Evolutionary conservation across 2,888 invertebrate genomes (phyloP), one percentile per base, ranked within the genome.

Genomic region (Drosophila eohydei): DNA sequence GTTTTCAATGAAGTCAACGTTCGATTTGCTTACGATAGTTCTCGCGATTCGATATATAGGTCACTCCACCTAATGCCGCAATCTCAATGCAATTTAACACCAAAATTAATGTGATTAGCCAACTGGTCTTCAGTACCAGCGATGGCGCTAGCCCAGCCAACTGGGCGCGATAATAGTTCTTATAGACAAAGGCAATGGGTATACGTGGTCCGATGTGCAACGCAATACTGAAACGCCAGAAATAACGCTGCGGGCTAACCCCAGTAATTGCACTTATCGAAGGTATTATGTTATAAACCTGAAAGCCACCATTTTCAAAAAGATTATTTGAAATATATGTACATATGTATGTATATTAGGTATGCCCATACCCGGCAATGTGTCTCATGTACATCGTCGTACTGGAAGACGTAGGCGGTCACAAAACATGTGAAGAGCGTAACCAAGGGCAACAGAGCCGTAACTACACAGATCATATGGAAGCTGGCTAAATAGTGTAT

Each of bases 221-320:
- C 77, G 98, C 98, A 90, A 98, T 96, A 92, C 97, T 96, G 90
- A 97, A 95, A 89, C 98, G 95, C 98, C 98, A 98, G 86, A 98
- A 94, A 93, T 98, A 98, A 88, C 97, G 94, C 93, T 98, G 97
- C 32, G 98, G 98, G 91, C 97, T 97, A 82, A 98, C 96, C 58
- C 98, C 98, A 73, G 98, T 98, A 92, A 98, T 97, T 80, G 98
- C 97, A 94, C 98, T 98, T 94, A 98, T 98, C 88, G 98, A 98
- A 90, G 98, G 98, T 92, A 98, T 96, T 93, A 97, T 95, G 93
- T 98, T 98, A 93, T 97, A 97, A 64, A 98, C 98, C 98, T 98
- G 93, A 8, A 77, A 52, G 8, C 4, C 11, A 21, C 40, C 1
- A 50, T 50, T 9, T 8, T 30, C 4, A 48, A 48, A 8, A 0